Evolutionary conservation across 2,797 vertebrate species (phyloP), one percentile per base, ranked within the genome.

Genomic region (Echiichthys vipera): DNA sequence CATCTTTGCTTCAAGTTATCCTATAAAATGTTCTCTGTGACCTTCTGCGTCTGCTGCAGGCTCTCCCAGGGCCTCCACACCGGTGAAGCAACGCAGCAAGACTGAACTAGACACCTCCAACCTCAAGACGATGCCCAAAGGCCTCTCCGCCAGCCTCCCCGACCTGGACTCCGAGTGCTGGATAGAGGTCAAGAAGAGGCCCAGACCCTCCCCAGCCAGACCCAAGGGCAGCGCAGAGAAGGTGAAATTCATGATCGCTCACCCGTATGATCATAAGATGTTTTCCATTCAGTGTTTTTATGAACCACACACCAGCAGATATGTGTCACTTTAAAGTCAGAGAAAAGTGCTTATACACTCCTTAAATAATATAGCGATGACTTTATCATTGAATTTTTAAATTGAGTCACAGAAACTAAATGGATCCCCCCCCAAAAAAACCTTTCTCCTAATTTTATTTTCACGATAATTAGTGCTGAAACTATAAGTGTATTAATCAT

Each of bases 141-240:
- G 98, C 43, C 93, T 99, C 72, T 99, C 98, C 0, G 97, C 98
- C 67, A 99, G 97, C 79, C 94, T 99, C 42, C 98, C 98, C 0
- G 98, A 99, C 86, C 86, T 99, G 84, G 98, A 99, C 91, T 98
- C 97, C 0, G 98, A 99, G 89, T 97, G 95, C 1, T 99, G 98
- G 98, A 99, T 99, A 30, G 98, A 99, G 91, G 98, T 99, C 53
- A 99, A 99, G 92, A 99, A 99, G 92, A 95, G 97, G 71, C 97
- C 97, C 53, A 90, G 98, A 18, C 96, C 97, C 0, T 99, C 97
- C 0, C 97, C 97, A 0, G 96, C 96, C 65, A 94, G 95, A 84
- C 95, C 95, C 50, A 99, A 97, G 96, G 97, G 96, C 77, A 69
- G 90, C 45, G 3, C 51, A 30, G 77, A 79, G 61, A 81, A 84